These are phyloP conservation scores for Protonemura montana DNA, from an alignment of 2,888 invertebrate genomes.

Conservation along the genomic window DNA sequence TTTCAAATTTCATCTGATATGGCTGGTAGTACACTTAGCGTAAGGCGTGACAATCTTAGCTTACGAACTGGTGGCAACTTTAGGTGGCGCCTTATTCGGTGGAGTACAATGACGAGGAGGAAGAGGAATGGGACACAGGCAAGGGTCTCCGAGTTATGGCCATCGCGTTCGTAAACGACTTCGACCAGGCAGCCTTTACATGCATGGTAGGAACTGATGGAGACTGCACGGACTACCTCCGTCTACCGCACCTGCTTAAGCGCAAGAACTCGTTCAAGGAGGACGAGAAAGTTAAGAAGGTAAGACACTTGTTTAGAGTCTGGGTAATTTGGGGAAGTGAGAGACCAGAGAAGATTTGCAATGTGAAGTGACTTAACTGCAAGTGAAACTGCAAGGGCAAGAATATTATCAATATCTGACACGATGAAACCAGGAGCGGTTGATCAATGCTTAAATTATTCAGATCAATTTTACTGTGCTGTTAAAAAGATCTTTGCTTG, in stretches of 20 bases:
- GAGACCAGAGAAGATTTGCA: too few relatives aligned
- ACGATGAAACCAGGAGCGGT: too few relatives aligned
- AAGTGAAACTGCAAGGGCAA: too few relatives aligned
- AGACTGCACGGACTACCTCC: conserved; percentile 89
- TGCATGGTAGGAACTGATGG: conserved; percentile 89
- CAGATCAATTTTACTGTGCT: neutral
- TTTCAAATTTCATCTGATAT: too few relatives aligned
- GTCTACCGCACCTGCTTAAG: conserved; percentile 85
- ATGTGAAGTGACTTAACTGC: too few relatives aligned
- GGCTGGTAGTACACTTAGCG: neutral
- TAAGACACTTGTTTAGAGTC: conserved; percentile 47
- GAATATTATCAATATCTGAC: too few relatives aligned
- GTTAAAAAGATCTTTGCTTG: too few relatives aligned
- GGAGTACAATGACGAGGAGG: conserved; percentile 81
- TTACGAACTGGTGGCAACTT: neutral
- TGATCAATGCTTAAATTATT: too few relatives aligned
- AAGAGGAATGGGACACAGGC: conserved; percentile 88
- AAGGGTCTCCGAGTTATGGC: conserved; percentile 88
- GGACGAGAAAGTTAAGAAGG: conserved; percentile 71
- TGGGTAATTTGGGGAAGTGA: neutral
- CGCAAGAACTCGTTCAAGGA: conserved; percentile 76
- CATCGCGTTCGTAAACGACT: conserved; percentile 86
- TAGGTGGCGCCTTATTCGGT: conserved; percentile 81
- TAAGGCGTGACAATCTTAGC: neutral
- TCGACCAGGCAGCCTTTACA: conserved; percentile 84